Conservation (phyloP, 92 coral and sea anemone species). For the Zoanthus gigantus region DNA sequence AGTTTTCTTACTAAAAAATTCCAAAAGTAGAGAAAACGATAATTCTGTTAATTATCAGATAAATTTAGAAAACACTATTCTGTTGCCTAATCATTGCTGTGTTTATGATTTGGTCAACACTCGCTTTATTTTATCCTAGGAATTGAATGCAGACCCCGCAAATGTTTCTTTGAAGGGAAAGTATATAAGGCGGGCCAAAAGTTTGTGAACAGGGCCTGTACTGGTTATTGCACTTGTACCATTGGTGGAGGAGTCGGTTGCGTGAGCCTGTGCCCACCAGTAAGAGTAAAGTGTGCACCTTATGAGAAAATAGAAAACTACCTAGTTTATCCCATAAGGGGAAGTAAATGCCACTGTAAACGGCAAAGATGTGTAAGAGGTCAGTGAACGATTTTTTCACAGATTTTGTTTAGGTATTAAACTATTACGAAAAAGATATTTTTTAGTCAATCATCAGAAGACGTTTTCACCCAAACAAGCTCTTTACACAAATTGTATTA, state of each 20-base stretch:
- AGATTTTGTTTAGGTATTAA: no score
- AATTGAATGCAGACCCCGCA: not conserved
- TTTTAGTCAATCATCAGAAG: no score
- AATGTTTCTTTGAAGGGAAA: slow-evolving; percentile 10
- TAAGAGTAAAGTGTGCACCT: not conserved
- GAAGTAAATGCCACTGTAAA: slow-evolving; percentile 68
- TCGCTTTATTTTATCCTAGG: not conserved
- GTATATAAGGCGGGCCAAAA: slow-evolving; percentile 46
- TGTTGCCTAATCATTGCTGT: not conserved
- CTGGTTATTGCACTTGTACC: slow-evolving; percentile 52
- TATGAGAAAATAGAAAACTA: slow-evolving; percentile 37
- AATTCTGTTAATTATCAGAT: no score
- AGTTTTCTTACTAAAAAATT: no score
- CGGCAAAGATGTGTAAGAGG: slow-evolving; percentile 58
- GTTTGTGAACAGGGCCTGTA: slow-evolving; percentile 45
- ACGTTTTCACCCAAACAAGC: no score
- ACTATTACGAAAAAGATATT: no score
- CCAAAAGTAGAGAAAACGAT: no score
- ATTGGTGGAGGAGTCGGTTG: slow-evolving; percentile 46
- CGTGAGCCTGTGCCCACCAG: slow-evolving; percentile 67
- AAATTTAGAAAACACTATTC: no score
- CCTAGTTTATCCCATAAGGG: slow-evolving; percentile 53
- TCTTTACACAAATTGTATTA: no score
- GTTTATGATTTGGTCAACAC: not conserved
- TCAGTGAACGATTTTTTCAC: not conserved